A percentile compares a stretch with the other conserved stretches of the same genome.
Conservation (phyloP, 2,113 vertebrate genomes). For the Cyphomyrus discorhynchus region DNA sequence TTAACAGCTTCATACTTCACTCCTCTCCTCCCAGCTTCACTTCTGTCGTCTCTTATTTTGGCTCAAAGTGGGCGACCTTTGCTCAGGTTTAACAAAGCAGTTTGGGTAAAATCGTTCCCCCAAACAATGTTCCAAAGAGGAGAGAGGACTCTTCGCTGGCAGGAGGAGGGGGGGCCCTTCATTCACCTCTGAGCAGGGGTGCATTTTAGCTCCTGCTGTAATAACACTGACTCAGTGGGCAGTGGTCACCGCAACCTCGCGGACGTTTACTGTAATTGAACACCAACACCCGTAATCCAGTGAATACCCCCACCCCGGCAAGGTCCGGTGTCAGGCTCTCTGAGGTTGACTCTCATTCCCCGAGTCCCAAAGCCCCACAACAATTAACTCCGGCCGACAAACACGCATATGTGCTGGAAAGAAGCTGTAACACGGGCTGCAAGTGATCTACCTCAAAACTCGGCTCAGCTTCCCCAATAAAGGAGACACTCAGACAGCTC, state of each 20-base stretch:
- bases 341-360: background rate
- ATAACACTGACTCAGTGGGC: background rate
- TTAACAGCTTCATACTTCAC: background rate
- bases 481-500: background rate
- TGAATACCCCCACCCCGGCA: background rate
- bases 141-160: background rate
- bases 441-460: background rate
- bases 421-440: background rate
- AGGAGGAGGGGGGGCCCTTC: background rate
- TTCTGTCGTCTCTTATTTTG: background rate
- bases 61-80: background rate
- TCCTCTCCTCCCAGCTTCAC: background rate
- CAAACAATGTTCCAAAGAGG: background rate
- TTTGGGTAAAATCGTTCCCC: background rate
- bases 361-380: background rate
- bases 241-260: background rate
- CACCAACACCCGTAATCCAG: background rate
- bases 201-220: background rate
- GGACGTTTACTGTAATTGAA: conserved; percentile 2
- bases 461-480: background rate
- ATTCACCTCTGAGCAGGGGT: background rate
- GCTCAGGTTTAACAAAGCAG: background rate
- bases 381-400: conserved; percentile 11
- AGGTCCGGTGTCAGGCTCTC: background rate
- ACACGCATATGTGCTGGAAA: background rate